A percentile compares a stretch with the other conserved stretches of the same genome.
phyloP scores from a whole-genome alignment of 2,888 invertebrate genomes.

The Aelia acuminata region DNA sequence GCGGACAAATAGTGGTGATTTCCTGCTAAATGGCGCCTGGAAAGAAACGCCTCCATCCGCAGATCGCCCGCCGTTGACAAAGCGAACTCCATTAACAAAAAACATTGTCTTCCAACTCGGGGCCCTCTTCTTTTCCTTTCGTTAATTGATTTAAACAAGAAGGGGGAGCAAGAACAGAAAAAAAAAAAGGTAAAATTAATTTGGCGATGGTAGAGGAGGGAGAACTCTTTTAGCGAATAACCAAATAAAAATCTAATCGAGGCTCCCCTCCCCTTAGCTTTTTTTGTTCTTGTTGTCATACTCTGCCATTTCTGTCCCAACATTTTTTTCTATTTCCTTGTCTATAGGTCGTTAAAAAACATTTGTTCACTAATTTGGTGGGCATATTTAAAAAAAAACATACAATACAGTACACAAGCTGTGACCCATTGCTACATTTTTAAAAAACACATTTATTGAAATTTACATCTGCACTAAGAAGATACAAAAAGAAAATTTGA shows the following conservation, averaged over 20 bases:
- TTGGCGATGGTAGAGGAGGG: neutral
- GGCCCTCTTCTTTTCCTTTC: slow-evolving; percentile 2
- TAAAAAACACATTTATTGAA: too few relatives aligned
- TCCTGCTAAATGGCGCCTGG: slow-evolving; percentile 7
- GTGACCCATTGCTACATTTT: too few relatives aligned
- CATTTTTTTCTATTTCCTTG: neutral
- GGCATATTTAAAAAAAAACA: neutral
- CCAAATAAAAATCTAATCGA: slow-evolving; percentile 24
- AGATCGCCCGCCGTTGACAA: slow-evolving; percentile 10
- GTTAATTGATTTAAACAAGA: slow-evolving; percentile 36
- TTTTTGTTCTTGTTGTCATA: neutral
- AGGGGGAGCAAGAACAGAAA: neutral
- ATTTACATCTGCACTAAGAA: too few relatives aligned
- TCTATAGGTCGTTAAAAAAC: neutral
- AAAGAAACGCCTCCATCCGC: neutral
- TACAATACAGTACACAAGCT: too few relatives aligned
- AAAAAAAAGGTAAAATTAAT: slow-evolving; percentile 20
- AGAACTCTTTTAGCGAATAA: neutral
- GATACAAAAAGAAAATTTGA: too few relatives aligned
- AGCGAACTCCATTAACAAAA: slow-evolving; percentile 20
- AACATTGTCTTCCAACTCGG: slow-evolving; percentile 21
- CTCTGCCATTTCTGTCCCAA: neutral
- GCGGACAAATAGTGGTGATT: slow-evolving; percentile 25
- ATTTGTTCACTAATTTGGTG: neutral
- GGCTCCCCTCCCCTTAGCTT: neutral